These are phyloP conservation scores for Lepidocyrtinus sp. DNA, from an alignment of 2,888 invertebrate genomes.

Conservation along the genomic window DNA sequence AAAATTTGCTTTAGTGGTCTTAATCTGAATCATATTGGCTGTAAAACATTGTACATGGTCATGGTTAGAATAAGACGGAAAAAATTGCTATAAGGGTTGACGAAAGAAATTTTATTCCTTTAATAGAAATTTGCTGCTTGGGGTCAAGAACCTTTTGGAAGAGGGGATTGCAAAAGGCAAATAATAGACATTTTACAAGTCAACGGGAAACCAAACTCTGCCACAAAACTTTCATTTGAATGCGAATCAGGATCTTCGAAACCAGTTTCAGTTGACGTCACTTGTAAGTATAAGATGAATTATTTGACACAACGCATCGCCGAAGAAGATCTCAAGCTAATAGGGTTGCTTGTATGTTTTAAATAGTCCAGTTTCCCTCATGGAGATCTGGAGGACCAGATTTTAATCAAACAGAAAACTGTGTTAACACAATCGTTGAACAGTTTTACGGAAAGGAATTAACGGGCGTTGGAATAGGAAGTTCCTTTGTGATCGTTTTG, in stretches of 20 bases:
- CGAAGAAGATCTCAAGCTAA: background rate
- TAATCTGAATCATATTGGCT: background rate
- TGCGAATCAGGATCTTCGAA: slow-evolving; percentile 15
- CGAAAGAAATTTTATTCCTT: too few relatives aligned
- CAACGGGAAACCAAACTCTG: background rate
- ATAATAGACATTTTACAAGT: slow-evolving; percentile 35
- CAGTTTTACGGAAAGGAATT: slow-evolving; percentile 42
- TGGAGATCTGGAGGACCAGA: slow-evolving; percentile 6
- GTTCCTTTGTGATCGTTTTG: slow-evolving; percentile 35
- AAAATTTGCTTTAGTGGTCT: background rate
- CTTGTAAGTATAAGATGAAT: slow-evolving; percentile 17
- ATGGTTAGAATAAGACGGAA: too few relatives aligned
- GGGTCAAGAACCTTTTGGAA: background rate
- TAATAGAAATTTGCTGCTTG: slow-evolving; percentile 16
- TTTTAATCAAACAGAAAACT: slow-evolving; percentile 31
- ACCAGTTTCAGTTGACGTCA: background rate
- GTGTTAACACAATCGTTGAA: slow-evolving; percentile 30
- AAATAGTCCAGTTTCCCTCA: background rate
- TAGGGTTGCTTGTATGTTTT: background rate
- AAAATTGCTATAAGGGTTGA: too few relatives aligned
- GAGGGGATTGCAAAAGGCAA: slow-evolving; percentile 23
- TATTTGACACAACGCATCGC: background rate
- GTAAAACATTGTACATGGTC: background rate
- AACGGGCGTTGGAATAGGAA: slow-evolving; percentile 40
- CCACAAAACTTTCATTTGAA: background rate